Evolutionary conservation across 2,797 vertebrate species (phyloP).

Genomic region (Etheostoma perlongum): DNA sequence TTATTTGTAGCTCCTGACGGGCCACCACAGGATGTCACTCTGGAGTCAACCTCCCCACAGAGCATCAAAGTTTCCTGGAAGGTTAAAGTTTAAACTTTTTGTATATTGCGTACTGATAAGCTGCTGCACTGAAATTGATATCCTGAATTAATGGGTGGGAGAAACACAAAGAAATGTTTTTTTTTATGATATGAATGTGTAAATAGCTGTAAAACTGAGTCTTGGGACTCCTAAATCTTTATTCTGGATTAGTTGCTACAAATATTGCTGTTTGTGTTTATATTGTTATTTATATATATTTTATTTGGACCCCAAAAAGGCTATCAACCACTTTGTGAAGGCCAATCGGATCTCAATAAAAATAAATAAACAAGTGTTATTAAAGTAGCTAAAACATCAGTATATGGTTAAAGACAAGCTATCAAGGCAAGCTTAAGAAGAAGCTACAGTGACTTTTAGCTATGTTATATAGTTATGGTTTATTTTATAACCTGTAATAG

Average conservation of each 20-base stretch:
- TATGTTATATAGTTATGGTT: not conserved
- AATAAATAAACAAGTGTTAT: not conserved
- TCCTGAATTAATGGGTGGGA: not conserved
- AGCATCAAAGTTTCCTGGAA: constrained; percentile 99
- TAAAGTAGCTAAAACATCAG: not conserved
- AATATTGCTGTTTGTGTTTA: not conserved
- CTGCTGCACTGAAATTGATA: not conserved
- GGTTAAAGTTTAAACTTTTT: constrained; percentile 84
- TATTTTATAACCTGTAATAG: not conserved
- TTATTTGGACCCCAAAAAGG: not conserved
- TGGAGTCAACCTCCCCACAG: constrained; percentile 97
- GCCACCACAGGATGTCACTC: constrained; percentile 94
- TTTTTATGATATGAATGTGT: not conserved
- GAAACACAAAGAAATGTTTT: not conserved
- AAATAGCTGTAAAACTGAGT: not conserved
- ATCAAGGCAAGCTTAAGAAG: not conserved
- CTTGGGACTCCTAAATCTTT: not conserved
- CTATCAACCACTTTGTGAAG: not conserved
- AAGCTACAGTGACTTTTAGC: not conserved
- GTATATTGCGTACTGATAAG: not conserved
- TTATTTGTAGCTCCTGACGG: constrained; percentile 93
- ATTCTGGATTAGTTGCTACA: not conserved
- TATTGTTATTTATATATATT: not conserved
- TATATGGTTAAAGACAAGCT: not conserved
- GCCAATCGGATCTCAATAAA: not conserved